Evolutionary conservation across 2,113 vertebrate genomes (phyloP).

Genomic region (Mustela lutreola): DNA sequence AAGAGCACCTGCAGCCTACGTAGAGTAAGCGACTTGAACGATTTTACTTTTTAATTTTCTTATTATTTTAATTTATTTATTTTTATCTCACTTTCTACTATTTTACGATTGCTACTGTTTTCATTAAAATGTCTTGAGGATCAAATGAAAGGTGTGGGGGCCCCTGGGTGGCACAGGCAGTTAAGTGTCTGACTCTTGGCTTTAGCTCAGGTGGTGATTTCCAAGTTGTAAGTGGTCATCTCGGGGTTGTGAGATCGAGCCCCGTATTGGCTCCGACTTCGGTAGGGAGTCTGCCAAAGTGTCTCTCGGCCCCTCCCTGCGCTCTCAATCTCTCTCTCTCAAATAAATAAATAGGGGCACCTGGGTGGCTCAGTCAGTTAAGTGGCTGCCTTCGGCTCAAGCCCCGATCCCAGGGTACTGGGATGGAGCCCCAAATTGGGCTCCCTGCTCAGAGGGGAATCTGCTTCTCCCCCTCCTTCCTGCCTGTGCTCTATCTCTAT

Average conservation of each 20-base stretch:
- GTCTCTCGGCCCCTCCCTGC: neutral
- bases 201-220: neutral
- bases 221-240: neutral
- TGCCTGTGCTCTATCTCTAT: rapidly evolving
- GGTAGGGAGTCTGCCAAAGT: neutral
- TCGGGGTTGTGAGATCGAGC: neutral
- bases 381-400: too few relatives aligned
- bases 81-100: neutral
- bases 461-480: too few relatives aligned
- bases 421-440: too few relatives aligned
- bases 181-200: neutral
- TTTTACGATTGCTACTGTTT: neutral
- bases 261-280: neutral
- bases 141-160: neutral
- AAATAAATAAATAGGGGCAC: too few relatives aligned
- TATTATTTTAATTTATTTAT: neutral
- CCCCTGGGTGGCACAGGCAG: neutral
- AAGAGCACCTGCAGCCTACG: neutral
- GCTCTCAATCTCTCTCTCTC: neutral
- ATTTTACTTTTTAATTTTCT: neutral
- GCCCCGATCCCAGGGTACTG: too few relatives aligned
- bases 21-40: neutral
- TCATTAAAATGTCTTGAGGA: neutral
- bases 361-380: too few relatives aligned
- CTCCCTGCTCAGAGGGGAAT: too few relatives aligned